phyloP scores from a whole-genome alignment of 2,888 invertebrate species.

The Tachina grossa region DNA sequence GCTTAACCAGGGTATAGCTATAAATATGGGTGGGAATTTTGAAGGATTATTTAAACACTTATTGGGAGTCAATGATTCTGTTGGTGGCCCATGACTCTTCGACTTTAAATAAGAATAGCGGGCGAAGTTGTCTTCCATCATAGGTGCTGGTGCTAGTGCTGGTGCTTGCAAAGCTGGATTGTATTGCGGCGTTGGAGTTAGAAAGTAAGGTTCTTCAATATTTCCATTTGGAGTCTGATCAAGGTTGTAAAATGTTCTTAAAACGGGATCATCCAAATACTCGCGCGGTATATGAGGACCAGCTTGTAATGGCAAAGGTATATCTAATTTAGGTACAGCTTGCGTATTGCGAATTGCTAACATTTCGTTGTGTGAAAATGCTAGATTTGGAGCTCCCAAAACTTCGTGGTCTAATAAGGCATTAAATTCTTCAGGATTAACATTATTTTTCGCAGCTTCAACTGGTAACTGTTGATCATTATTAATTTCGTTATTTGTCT shows the following conservation, averaged over 20 bases:
- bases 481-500: not conserved
- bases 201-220: not conserved
- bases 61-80: not conserved
- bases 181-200: not conserved
- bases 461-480: not conserved
- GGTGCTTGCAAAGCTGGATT: not conserved
- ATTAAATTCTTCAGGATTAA: slow-evolving; percentile 35
- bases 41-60: slow-evolving; percentile 6
- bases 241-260: slow-evolving; percentile 56
- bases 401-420: slow-evolving; percentile 46
- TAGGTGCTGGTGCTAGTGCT: not conserved
- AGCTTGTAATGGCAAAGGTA: not conserved
- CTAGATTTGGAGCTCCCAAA: slow-evolving; percentile 37
- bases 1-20: slow-evolving; percentile 41
- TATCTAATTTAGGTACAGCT: not conserved
- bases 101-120: not conserved
- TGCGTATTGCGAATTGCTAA: slow-evolving; percentile 14
- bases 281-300: slow-evolving; percentile 2
- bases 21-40: slow-evolving; percentile 31
- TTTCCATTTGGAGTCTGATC: not conserved
- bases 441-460: not conserved
- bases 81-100: not conserved
- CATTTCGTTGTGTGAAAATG: slow-evolving; percentile 33
- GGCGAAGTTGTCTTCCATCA: not conserved
- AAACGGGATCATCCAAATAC: slow-evolving; percentile 50